Percentiles rank a stretch among this genome's conserved stretches.
phyloP scores from a whole-genome alignment of 2,113 vertebrate genomes.

The Dascyllus trimaculatus region DNA sequence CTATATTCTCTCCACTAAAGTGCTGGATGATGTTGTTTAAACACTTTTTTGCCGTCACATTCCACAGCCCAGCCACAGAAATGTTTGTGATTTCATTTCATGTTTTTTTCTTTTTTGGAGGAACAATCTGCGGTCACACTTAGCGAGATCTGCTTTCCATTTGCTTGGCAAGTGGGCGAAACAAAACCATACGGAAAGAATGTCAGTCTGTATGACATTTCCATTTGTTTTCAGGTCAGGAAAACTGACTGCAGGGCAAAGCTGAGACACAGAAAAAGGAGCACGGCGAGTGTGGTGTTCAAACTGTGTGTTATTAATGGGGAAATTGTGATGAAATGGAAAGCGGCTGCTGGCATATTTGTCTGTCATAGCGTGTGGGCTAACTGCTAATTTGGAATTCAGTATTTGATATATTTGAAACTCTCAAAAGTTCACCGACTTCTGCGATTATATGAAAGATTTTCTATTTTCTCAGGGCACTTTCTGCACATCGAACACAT shows the following conservation, averaged over 20 bases:
- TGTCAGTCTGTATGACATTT: conserved; percentile 59
- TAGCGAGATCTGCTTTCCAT: conserved; percentile 69
- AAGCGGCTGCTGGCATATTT: conserved; percentile 31
- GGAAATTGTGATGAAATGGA: conserved; percentile 30
- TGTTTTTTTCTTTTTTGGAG: conserved; percentile 25
- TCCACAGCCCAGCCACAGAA: conserved; percentile 75
- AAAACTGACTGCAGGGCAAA: conserved; percentile 51
- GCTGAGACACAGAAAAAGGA: conserved; percentile 32
- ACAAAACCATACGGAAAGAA: conserved; percentile 64
- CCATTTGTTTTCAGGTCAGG: conserved; percentile 61
- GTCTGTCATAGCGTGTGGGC: conserved; percentile 29
- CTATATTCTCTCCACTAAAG: conserved; percentile 11
- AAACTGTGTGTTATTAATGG: conserved; percentile 14
- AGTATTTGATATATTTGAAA: conserved; percentile 49
- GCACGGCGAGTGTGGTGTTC: background rate
- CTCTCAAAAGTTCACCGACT: conserved; percentile 5
- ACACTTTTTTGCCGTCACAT: conserved; percentile 55
- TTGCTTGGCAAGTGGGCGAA: conserved; percentile 69
- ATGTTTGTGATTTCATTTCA: conserved; percentile 71
- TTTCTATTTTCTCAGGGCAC: conserved; percentile 1
- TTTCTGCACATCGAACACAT: background rate
- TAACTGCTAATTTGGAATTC: conserved; percentile 50
- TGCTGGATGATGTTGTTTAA: conserved; percentile 49
- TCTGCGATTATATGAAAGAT: conserved; percentile 30
- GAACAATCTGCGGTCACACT: conserved; percentile 74